Conservation (phyloP, 2,888 invertebrate species). For the Cyclophora albipunctata region DNA sequence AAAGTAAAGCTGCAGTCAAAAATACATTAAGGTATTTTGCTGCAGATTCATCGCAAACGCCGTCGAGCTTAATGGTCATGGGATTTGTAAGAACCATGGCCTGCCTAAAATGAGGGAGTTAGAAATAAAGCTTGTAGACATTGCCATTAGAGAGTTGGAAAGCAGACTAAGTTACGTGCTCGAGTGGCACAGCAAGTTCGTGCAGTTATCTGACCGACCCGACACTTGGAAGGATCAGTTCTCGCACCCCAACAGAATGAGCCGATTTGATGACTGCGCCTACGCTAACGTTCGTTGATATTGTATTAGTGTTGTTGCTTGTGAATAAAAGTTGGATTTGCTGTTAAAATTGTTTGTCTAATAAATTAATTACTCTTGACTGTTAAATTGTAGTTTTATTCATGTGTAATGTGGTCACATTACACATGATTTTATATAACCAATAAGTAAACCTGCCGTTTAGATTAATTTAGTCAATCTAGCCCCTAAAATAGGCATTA, state of each 20-base stretch:
- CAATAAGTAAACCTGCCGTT: too few species aligned
- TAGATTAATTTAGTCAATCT: too few species aligned
- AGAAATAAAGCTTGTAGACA: constrained; percentile 53
- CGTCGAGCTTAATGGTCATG: constrained; percentile 61
- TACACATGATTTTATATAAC: too few species aligned
- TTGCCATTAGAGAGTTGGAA: constrained; percentile 46
- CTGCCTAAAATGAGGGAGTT: constrained; percentile 58
- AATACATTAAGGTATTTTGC: constrained; percentile 28
- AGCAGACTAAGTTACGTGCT: constrained; percentile 30
- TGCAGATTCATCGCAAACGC: constrained; percentile 57
- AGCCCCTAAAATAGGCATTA: too few species aligned
- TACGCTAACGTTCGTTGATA: constrained; percentile 35
- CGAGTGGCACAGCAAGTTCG: constrained; percentile 49
- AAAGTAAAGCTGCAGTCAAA: background rate
- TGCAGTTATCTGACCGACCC: constrained; percentile 31
- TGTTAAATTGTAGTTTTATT: too few species aligned
- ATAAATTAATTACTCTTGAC: constrained; percentile 1
- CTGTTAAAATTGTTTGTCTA: background rate
- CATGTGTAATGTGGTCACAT: too few species aligned
- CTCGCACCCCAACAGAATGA: constrained; percentile 30
- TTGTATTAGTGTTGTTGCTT: constrained; percentile 7
- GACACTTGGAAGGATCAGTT: constrained; percentile 40
- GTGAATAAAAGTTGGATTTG: constrained; percentile 7
- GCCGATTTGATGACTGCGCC: constrained; percentile 50
- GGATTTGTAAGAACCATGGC: constrained; percentile 62